These are phyloP conservation scores for Euphydryas editha DNA, from an alignment of 2,888 invertebrate genomes.

Conservation along the genomic window DNA sequence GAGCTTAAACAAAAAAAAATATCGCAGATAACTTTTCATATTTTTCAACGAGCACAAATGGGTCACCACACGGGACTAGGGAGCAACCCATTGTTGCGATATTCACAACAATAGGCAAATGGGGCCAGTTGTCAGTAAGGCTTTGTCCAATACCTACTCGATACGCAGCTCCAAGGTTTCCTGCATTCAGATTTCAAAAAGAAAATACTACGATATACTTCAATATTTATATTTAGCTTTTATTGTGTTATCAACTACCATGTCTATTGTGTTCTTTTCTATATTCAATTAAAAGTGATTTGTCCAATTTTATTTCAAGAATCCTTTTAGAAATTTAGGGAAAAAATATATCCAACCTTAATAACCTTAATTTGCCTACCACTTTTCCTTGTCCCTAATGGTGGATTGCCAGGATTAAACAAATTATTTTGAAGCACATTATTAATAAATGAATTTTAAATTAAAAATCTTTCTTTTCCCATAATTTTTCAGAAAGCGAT, in stretches of 20 bases:
- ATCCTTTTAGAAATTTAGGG: no score
- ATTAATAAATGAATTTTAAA: no score
- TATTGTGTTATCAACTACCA: constrained; percentile 10
- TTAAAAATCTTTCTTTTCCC: no score
- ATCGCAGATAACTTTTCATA: constrained; percentile 54
- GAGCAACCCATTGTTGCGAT: constrained; percentile 51
- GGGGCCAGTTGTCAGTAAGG: constrained; percentile 65
- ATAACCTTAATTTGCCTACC: no score
- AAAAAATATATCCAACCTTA: no score
- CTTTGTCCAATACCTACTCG: constrained; percentile 70
- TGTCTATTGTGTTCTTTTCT: constrained; percentile 15
- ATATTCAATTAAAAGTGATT: constrained; percentile 2
- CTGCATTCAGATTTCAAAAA: constrained; percentile 59
- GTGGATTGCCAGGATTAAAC: no score
- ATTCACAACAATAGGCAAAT: constrained; percentile 65
- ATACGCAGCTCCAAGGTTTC: constrained; percentile 68
- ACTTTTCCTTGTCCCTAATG: no score
- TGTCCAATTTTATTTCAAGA: neutral
- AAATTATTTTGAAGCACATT: no score
- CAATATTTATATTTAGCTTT: constrained; percentile 35
- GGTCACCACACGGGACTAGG: constrained; percentile 52
- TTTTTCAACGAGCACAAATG: constrained; percentile 57
- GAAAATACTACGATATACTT: constrained; percentile 53
- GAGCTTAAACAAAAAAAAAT: constrained; percentile 47
- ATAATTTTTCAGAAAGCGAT: no score